phyloP scores from a whole-genome alignment of 2,113 vertebrate genomes.

The Pachypanchax playfairii region DNA sequence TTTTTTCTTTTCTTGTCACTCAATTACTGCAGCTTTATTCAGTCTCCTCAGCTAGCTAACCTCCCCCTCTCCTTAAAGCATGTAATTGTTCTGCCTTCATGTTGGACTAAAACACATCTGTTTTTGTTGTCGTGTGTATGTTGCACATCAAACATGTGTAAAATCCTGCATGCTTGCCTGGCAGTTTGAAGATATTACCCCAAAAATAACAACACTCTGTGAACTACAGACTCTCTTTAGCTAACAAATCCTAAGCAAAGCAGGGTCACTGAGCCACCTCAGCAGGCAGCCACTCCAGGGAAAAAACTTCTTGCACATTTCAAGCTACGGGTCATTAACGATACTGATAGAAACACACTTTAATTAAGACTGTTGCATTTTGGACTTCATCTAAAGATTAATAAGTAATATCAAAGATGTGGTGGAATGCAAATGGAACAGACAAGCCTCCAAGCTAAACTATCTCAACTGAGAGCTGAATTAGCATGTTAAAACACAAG shows the following conservation, averaged over 20 bases:
- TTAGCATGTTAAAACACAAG: constrained; percentile 58
- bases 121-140: not conserved
- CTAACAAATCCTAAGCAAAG: constrained; percentile 36
- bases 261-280: constrained; percentile 51
- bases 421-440: constrained; percentile 67
- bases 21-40: constrained; percentile 24
- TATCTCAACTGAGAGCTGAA: constrained; percentile 33
- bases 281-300: constrained; percentile 41
- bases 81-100: constrained; percentile 31
- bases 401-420: constrained; percentile 56
- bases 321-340: constrained; percentile 54
- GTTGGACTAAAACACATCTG: constrained; percentile 10
- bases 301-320: constrained; percentile 46
- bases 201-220: not conserved
- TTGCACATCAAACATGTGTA: constrained; percentile 3
- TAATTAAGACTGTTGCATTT: constrained; percentile 57
- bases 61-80: not conserved
- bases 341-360: constrained; percentile 57
- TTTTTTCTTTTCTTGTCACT: constrained; percentile 45
- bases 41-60: not conserved
- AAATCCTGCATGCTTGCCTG: not conserved
- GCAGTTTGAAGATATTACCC: constrained; percentile 20
- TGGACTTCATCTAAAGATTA: constrained; percentile 59
- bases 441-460: constrained; percentile 65
- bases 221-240: constrained; percentile 29